Percentiles rank a stretch among this genome's conserved stretches.
phyloP scores from a whole-genome alignment of 2,888 invertebrate species.

The Chrysolina haemoptera region DNA sequence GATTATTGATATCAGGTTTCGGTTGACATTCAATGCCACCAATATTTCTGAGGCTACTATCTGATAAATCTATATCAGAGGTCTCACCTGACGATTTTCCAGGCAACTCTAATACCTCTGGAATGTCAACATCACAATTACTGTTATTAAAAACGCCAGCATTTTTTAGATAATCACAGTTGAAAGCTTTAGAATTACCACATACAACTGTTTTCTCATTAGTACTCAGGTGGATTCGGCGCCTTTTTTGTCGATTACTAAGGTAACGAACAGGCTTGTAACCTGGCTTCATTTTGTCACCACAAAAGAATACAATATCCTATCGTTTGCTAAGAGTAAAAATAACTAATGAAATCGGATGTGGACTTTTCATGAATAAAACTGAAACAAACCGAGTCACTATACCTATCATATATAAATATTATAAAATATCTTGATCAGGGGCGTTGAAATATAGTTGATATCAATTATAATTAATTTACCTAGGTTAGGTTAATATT shows the following conservation, averaged over 20 bases:
- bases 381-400: too few relatives aligned
- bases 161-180: not conserved
- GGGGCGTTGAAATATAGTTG: too few relatives aligned
- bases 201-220: not conserved
- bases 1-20: slow-evolving; percentile 6
- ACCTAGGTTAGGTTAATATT: too few relatives aligned
- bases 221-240: not conserved
- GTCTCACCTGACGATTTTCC: not conserved
- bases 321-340: not conserved
- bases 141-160: not conserved
- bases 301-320: not conserved
- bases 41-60: slow-evolving; percentile 15
- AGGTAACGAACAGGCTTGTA: slow-evolving; percentile 20
- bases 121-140: not conserved
- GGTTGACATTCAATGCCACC: slow-evolving; percentile 6
- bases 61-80: not conserved
- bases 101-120: slow-evolving; percentile 9
- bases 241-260: slow-evolving; percentile 19
- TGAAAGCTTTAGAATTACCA: not conserved
- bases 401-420: too few relatives aligned
- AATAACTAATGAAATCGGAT: not conserved
- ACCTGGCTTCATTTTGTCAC: slow-evolving; percentile 5
- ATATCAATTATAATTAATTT: too few relatives aligned
- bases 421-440: too few relatives aligned
- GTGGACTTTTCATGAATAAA: not conserved